Evolutionary conservation across 2,113 vertebrate genomes (phyloP), one percentile per base, ranked within the genome.

Genomic region (Ceyx melanurus): DNA sequence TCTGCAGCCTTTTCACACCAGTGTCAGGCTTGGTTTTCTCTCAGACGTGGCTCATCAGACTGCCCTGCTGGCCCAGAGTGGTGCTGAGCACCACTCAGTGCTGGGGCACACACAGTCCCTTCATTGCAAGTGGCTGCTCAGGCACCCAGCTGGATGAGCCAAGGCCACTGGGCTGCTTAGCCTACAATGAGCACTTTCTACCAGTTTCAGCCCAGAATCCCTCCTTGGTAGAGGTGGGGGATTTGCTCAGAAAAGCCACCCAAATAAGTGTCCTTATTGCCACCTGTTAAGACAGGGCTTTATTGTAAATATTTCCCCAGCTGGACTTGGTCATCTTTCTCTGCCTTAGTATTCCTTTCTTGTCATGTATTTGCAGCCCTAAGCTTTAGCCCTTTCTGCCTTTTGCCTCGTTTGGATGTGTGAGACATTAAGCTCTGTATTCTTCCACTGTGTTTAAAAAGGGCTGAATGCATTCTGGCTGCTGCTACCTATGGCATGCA

Each of bases 101-200:
- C 13, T 16, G 20, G 28, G 15, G 25, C 40, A 11, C 15, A 8
- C 40, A 11, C 15, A 8, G 48, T 37, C 13, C 37, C n/a, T 50
- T 50, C 48, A 22, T 50, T 13, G 48, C 48, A 23, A 22, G 48
- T 50, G 48, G 22, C 48, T 4, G 54, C 29, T 12, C 18, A 1
- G 29, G 45, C 4, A 5, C 9, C 51, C 51, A 23, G 26, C 15
- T 14, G 25, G 50, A 8, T 4, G 3, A 19, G 48, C 18, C 13
- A 1, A 3, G 25, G 17, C 56, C 1, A 11, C 3, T 2, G 8
- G 8, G 35, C 33, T 9, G 25, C 42, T 12, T 3, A 10, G 9
- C 13, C 31, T 19, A 7, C 53, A 23, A 2, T 4, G 1, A 51
- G 1, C 23, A 7, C 25, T 15, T 9, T 17, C 29, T 7, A 0